Percentiles rank a stretch among this genome's conserved stretches.
Evolutionary conservation across 2,888 invertebrate genomes (phyloP).

Genomic region (Charanyca ferruginea): DNA sequence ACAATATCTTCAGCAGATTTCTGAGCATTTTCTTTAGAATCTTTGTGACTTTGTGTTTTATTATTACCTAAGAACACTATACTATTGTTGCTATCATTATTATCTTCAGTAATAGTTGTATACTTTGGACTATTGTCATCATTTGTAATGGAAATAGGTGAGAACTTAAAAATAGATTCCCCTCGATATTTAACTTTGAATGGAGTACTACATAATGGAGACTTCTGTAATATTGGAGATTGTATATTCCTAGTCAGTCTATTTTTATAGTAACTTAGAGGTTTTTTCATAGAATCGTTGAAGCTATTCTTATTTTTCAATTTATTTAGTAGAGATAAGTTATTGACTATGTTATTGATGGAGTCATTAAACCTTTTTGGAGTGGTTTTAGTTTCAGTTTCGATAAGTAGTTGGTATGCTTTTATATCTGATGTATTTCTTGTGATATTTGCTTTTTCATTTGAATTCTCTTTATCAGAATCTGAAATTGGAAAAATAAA

Average conservation of each 20-base stretch:
- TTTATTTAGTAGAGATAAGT: slow-evolving; percentile 74
- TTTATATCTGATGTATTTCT: slow-evolving; percentile 77
- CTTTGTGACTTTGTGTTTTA: slow-evolving; percentile 37
- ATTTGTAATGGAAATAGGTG: slow-evolving; percentile 76
- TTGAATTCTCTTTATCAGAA: slow-evolving; percentile 83
- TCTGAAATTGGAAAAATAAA: slow-evolving; percentile 72
- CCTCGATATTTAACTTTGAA: slow-evolving; percentile 82
- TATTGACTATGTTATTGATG: slow-evolving; percentile 79
- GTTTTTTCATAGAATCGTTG: slow-evolving; percentile 62
- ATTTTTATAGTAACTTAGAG: slow-evolving; percentile 58
- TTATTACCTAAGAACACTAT: slow-evolving; percentile 60
- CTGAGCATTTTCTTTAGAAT: slow-evolving; percentile 23
- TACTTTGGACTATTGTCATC: slow-evolving; percentile 66
- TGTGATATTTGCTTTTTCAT: slow-evolving; percentile 51
- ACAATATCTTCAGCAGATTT: background rate
- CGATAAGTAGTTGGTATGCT: slow-evolving; percentile 78
- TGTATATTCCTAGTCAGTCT: slow-evolving; percentile 71
- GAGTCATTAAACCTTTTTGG: slow-evolving; percentile 76
- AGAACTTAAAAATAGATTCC: slow-evolving; percentile 84
- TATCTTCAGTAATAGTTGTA: slow-evolving; percentile 66
- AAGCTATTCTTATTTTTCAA: slow-evolving; percentile 63
- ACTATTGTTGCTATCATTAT: slow-evolving; percentile 63
- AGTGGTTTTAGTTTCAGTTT: slow-evolving; percentile 69
- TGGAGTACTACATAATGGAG: slow-evolving; percentile 85
- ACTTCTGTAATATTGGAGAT: slow-evolving; percentile 71